Percentiles rank a stretch among this genome's conserved stretches.
Evolutionary conservation across 2,797 vertebrate species (phyloP).

Genomic region (Thunnus albacares): DNA sequence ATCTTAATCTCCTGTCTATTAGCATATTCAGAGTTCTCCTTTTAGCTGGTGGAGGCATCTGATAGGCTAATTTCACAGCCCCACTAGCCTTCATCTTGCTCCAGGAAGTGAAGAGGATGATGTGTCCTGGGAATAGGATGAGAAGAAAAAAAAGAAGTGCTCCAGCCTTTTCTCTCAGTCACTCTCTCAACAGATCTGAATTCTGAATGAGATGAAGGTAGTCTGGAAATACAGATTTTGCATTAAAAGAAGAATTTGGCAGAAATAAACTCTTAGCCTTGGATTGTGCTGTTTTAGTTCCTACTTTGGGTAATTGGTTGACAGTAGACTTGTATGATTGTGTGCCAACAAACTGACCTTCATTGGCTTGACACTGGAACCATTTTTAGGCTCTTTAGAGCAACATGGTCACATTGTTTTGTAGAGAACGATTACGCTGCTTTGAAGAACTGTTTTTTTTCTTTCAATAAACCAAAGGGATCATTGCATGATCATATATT

Average conservation of each 20-base stretch:
- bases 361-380: not conserved
- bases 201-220: conserved; percentile 28
- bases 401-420: not conserved
- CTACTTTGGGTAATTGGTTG: not conserved
- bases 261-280: conserved; percentile 4
- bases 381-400: not conserved
- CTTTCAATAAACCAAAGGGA: conserved; percentile 14
- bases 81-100: conserved; percentile 66
- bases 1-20: conserved; percentile 81
- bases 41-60: conserved; percentile 66
- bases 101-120: conserved; percentile 69
- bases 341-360: not conserved
- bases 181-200: conserved; percentile 36
- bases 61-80: conserved; percentile 75
- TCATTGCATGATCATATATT: not conserved
- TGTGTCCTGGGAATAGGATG: conserved; percentile 55
- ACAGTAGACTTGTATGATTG: not conserved
- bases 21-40: conserved; percentile 76
- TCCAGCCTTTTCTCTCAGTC: conserved; percentile 30
- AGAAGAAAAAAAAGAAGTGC: conserved; percentile 35
- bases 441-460: not conserved
- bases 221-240: conserved; percentile 14
- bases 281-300: not conserved
- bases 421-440: not conserved
- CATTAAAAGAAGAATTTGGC: conserved; percentile 25